Percentiles rank a stretch among this genome's conserved stretches.
These are phyloP conservation scores for Clunio marinus DNA, from an alignment of 2,888 invertebrate genomes.

Conservation along the genomic window DNA sequence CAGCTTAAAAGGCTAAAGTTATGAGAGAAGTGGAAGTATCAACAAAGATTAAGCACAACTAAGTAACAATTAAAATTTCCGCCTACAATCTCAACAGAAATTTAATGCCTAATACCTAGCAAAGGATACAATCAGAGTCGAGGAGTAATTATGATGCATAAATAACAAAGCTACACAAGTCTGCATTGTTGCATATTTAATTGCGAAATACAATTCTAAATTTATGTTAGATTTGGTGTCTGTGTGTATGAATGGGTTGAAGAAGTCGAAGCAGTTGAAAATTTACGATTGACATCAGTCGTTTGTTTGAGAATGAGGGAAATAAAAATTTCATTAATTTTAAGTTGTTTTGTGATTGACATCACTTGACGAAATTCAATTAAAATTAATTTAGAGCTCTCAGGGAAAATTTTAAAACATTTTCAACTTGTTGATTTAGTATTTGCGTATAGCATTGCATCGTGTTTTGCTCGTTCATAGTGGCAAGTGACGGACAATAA, in stretches of 20 bases:
- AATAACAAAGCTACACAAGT: neutral
- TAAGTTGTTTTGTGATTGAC: slow-evolving; percentile 24
- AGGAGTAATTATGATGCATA: slow-evolving; percentile 38
- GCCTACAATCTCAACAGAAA: neutral
- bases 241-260: too few relatives aligned
- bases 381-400: too few relatives aligned
- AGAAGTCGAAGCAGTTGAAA: too few relatives aligned
- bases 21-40: slow-evolving; percentile 1
- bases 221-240: slow-evolving; percentile 4
- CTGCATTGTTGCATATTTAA: slow-evolving; percentile 36
- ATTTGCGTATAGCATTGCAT: too few relatives aligned
- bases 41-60: slow-evolving; percentile 37
- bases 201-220: slow-evolving; percentile 37
- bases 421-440: too few relatives aligned
- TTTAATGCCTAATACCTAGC: neutral
- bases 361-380: slow-evolving; percentile 37
- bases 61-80: slow-evolving; percentile 38
- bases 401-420: too few relatives aligned
- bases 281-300: neutral
- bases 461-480: too few relatives aligned
- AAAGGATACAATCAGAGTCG: neutral
- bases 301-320: neutral
- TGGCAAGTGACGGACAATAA: too few relatives aligned
- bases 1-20: slow-evolving; percentile 17
- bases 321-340: slow-evolving; percentile 32